These are phyloP conservation scores for Craseonycteris thonglongyai DNA, from an alignment of 2,113 vertebrate species.

Conservation along the genomic window DNA sequence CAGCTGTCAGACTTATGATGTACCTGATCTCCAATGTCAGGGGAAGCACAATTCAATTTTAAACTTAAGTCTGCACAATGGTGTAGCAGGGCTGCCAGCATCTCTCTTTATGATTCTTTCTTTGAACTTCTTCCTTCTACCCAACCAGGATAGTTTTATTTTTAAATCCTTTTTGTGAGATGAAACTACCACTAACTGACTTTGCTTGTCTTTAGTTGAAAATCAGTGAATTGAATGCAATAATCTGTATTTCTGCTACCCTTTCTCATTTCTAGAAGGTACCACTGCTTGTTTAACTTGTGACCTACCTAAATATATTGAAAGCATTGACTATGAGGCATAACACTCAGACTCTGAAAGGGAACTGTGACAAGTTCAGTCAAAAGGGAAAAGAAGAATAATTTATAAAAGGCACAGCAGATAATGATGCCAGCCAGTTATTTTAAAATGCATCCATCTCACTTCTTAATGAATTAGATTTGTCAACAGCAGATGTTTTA, in stretches of 20 bases:
- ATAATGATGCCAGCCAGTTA: conserved; percentile 82
- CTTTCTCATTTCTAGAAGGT: conserved; percentile 70
- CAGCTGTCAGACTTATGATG: conserved; percentile 63
- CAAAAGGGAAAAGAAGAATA: conserved; percentile 81
- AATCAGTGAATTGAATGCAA: conserved; percentile 65
- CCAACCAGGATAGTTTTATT: conserved; percentile 38
- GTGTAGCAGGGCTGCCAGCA: conserved; percentile 29
- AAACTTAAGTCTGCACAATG: conserved; percentile 54
- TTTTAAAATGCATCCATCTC: conserved; percentile 82
- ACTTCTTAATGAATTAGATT: conserved; percentile 84
- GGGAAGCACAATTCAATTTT: conserved; percentile 67
- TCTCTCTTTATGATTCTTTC: conserved; percentile 40
- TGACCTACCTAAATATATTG: conserved; percentile 78
- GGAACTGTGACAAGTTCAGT: conserved; percentile 80
- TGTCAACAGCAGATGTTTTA: conserved; percentile 84
- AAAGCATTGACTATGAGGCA: conserved; percentile 72
- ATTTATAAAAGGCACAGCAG: conserved; percentile 81
- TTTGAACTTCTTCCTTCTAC: conserved; percentile 47
- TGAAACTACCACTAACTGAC: conserved; percentile 56
- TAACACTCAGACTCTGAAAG: conserved; percentile 71
- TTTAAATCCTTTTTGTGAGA: conserved; percentile 56
- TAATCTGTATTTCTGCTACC: conserved; percentile 63
- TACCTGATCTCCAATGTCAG: conserved; percentile 60
- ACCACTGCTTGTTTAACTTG: conserved; percentile 68
- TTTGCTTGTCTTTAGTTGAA: conserved; percentile 70